Base-by-base conservation (phyloP, 1,140 invertebrate genomes). In the Brachystomella parvula region DNA sequence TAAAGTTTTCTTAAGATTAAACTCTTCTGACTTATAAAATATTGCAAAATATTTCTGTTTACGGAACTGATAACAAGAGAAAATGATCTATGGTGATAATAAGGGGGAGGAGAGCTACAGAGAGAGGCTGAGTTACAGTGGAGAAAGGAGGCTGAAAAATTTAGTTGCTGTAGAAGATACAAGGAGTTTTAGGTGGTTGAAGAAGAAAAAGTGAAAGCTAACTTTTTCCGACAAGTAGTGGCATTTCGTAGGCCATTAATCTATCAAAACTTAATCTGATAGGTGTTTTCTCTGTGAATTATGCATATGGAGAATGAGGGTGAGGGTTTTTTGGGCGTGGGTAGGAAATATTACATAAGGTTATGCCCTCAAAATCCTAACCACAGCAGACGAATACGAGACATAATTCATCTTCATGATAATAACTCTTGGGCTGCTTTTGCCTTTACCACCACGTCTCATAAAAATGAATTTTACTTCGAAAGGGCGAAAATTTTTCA, bases 181-280 rank as follows among this genome's bases (percentile, higher is more conserved):
- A 53, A 53, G 49, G 24, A 6, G 12, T 53, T 53, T 24, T 24
- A 17, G 49, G 49, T 9, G 29, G 21, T 28, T 57, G 47, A 68
- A 56, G 29, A 58, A 19, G 62, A 30, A 63, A 69, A 63, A 65
- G 69, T 68, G 39, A 56, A 59, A 68, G 65, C 19, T 9, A 39
- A 69, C 60, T 68, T 72, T 72, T 70, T 67, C 12, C 12, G 49
- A 53, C 49, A 53, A 53, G 49, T 53, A 53, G 49, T 67, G 57
- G 58, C 64, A 67, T 69, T 72, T 49, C 57, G 35, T 31, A 63
- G 62, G 59, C 66, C 68, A 72, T 72, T 72, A 72, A 72, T 72
- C 71, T 72, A 67, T 72, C 71, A 72, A 70, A 68, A 69, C 69
- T 72, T n/a, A 72, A 72, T 72, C 71, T 72, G 71, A 72, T 72